Evolutionary conservation across 2,113 vertebrate species (phyloP).

Genomic region (Meles meles): DNA sequence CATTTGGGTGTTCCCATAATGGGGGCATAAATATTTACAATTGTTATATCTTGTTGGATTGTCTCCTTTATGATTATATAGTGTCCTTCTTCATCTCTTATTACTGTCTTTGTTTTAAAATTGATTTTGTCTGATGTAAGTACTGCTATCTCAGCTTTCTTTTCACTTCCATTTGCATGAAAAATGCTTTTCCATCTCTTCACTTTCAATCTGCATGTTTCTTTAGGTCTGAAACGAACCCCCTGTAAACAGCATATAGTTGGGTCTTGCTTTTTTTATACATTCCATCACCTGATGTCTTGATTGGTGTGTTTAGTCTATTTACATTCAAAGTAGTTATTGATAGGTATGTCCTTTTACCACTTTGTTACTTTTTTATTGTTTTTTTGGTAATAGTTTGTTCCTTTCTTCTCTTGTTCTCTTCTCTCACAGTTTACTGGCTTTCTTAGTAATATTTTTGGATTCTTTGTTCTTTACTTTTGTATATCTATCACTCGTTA

Average conservation of each 20-base stretch:
- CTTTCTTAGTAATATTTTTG: not conserved
- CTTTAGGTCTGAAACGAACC: no score
- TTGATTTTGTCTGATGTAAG: not conserved
- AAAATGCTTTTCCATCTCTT: no score
- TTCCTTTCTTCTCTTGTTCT: not conserved
- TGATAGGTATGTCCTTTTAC: not conserved
- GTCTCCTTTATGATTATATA: not conserved
- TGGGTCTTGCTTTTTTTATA: no score
- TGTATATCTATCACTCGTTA: no score
- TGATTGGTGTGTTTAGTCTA: not conserved
- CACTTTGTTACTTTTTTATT: not conserved
- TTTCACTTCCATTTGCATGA: not conserved
- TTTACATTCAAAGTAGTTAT: not conserved
- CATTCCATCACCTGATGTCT: not conserved
- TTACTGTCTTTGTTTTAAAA: not conserved
- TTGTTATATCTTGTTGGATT: not conserved
- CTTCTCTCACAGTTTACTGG: not conserved
- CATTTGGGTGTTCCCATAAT: not conserved
- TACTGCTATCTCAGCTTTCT: not conserved
- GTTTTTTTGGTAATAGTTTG: not conserved
- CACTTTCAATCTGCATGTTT: no score
- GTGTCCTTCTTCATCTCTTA: not conserved
- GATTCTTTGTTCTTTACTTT: not conserved
- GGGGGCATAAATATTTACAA: not conserved
- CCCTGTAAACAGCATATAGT: no score